A percentile compares a stretch with the other conserved stretches of the same genome.
Evolutionary conservation across 1,140 invertebrate species (phyloP).

Genomic region (Brachystomella parvula): DNA sequence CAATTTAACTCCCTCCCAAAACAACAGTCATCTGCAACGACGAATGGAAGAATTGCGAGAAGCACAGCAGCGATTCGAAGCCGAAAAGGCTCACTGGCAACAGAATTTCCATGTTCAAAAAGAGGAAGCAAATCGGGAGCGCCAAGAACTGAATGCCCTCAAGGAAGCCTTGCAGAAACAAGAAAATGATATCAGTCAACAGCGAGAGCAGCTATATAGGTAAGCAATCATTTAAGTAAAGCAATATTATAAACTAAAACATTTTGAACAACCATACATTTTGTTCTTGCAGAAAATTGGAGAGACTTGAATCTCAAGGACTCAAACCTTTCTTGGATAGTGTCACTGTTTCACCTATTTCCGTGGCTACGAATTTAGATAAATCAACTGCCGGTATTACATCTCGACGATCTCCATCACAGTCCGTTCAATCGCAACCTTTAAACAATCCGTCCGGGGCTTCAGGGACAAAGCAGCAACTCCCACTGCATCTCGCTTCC

Average conservation of each 20-base stretch:
- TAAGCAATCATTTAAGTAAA: constrained; percentile 1
- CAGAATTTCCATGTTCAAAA: constrained; percentile 26
- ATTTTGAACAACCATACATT: background rate
- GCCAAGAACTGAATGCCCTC: constrained; percentile 18
- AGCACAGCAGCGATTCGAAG: constrained; percentile 32
- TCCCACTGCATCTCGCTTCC: constrained; percentile 31
- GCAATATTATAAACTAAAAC: background rate
- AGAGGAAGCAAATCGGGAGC: constrained; percentile 26
- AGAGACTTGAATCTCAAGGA: constrained; percentile 32
- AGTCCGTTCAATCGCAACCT: constrained; percentile 5
- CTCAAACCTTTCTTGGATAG: constrained; percentile 29
- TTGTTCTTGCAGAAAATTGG: constrained; percentile 31
- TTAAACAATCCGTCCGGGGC: background rate
- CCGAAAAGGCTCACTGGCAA: constrained; percentile 34
- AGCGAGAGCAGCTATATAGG: constrained; percentile 75
- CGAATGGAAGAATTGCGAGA: constrained; percentile 36
- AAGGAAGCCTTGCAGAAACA: constrained; percentile 44
- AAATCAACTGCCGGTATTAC: constrained; percentile 7
- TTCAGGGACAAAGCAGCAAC: constrained; percentile 26
- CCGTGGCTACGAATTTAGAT: constrained; percentile 15
- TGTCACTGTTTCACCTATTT: constrained; percentile 27
- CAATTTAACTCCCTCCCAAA: constrained; percentile 30
- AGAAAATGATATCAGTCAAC: constrained; percentile 72
- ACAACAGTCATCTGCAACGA: constrained; percentile 28
- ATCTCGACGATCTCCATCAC: constrained; percentile 14